Conservation (phyloP, 1,140 invertebrate species). For the Aplysia californica region DNA sequence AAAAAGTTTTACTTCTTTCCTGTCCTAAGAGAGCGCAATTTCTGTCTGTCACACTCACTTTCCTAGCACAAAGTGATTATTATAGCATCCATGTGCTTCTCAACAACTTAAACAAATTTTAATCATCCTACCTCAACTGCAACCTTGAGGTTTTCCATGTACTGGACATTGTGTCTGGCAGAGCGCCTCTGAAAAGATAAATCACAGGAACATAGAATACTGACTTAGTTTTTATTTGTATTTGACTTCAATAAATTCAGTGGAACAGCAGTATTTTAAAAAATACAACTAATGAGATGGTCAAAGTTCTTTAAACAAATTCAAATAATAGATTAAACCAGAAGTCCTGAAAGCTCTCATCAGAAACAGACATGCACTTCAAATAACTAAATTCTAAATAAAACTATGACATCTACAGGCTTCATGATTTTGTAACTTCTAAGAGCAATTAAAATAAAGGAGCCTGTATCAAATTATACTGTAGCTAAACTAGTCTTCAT, state of each 20-base stretch:
- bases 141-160: slow-evolving; percentile 59
- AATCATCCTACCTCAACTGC: slow-evolving; percentile 56
- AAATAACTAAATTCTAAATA: too few species aligned
- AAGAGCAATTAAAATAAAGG: too few species aligned
- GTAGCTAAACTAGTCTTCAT: too few species aligned
- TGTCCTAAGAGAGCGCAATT: background rate
- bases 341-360: too few species aligned
- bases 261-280: background rate
- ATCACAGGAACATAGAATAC: too few species aligned
- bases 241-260: too few species aligned
- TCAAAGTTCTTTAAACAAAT: background rate
- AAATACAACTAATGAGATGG: background rate
- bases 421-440: too few species aligned
- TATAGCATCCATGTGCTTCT: background rate
- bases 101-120: slow-evolving; percentile 52
- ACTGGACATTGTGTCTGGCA: slow-evolving; percentile 71
- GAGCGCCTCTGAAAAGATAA: slow-evolving; percentile 72
- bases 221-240: too few species aligned
- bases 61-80: background rate
- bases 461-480: too few species aligned
- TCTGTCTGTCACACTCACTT: background rate
- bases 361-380: too few species aligned
- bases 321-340: background rate
- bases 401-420: too few species aligned
- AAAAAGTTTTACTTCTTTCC: background rate